Evolutionary conservation across 2,113 vertebrate genomes (phyloP).

Genomic region (Leptocoma aspasia): DNA sequence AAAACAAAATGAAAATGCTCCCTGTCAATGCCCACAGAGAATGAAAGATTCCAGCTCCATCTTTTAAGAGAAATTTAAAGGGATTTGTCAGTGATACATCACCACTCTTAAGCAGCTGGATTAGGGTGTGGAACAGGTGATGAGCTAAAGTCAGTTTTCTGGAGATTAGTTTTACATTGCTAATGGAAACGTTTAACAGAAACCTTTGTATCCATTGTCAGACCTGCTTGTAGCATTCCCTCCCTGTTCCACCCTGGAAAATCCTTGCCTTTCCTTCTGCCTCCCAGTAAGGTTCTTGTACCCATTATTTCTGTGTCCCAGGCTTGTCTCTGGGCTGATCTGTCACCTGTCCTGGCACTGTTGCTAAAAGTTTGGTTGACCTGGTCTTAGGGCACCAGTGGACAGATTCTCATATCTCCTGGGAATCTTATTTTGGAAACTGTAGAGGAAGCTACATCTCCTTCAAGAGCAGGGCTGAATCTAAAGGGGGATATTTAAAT

Average conservation of each 20-base stretch:
- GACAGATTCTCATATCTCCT: neutral
- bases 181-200: neutral
- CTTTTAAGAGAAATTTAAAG: neutral
- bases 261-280: neutral
- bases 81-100: neutral
- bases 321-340: neutral
- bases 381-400: neutral
- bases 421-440: neutral
- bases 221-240: neutral
- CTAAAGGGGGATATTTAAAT: neutral
- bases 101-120: neutral
- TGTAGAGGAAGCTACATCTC: neutral
- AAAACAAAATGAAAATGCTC: neutral
- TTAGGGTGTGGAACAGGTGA: conserved; percentile 37
- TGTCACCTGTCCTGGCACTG: neutral
- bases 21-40: neutral
- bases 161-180: neutral
- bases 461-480: neutral
- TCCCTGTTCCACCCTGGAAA: neutral
- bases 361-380: neutral
- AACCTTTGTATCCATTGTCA: neutral
- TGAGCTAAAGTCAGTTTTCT: conserved; percentile 7
- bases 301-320: neutral
- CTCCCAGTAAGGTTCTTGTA: neutral
- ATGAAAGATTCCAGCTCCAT: neutral